Evolutionary conservation across 2,113 vertebrate species (phyloP), one percentile per base, ranked within the genome.

Genomic region (Nymphicus hollandicus): DNA sequence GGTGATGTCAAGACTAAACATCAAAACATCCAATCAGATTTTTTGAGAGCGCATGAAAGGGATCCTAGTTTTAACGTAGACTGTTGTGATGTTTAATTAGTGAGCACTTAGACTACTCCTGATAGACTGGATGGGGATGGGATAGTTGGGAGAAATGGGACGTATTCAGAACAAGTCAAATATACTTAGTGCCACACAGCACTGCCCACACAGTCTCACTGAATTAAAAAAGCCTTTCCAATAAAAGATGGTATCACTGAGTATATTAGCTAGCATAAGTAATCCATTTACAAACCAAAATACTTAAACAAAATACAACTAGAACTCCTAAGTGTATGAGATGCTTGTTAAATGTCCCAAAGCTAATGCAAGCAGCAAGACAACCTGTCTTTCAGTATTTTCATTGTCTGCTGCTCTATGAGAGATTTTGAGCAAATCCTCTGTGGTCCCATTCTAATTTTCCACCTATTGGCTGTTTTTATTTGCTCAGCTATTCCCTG

Each of bases 381-480:
- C 47, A 73, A 65, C 64, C 66, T 64, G 18, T 43, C 90, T 82
- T 68, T 55, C n/a, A 35, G 35, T 60, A 25, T 82, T 41, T 85
- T 93, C 81, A 10, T 28, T 68, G 55, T 29, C 65, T 72, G 56
- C 58, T 47, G 47, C 90, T 68, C 41, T 37, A 24, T 52, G 88
- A 89, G 92, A 83, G 53, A 60, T 78, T 82, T 83, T 58, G 82
- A 95, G 76, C 72, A 81, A 90, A 95, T 56, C 58, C 86, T 86
- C 83, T 69, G 41, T 23, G 88, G 71, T 92, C 11, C 49, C 76
- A 29, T 65, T 94, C 63, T n/a, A 28, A 86, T 95, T 93, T 96
- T 64, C 85, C 82, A 83, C 74, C 74, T 69, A 8, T 91, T 93
- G 91, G 65, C 61, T 87, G 65, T 25, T 95, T 65, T 65, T 84